A percentile compares a stretch with the other conserved stretches of the same genome.
Conservation (phyloP, 2,113 vertebrate species). For the Athene noctua region DNA sequence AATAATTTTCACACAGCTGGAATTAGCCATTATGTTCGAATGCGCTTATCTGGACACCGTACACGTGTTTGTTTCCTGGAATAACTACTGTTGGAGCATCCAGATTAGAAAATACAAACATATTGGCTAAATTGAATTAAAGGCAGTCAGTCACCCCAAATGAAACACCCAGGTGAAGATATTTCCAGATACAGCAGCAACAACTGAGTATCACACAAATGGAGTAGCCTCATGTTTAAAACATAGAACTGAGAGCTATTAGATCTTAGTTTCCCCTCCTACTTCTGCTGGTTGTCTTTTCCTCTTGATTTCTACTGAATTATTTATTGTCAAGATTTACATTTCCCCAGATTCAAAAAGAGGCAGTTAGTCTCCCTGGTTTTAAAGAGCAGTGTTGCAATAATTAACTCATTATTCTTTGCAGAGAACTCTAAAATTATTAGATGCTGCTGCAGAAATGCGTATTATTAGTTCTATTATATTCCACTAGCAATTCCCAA, state of each 20-base stretch:
- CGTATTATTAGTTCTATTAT: not conserved
- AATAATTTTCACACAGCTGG: not conserved
- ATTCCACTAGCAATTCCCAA: constrained; percentile 4
- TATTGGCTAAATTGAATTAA: constrained; percentile 30
- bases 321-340: constrained; percentile 30
- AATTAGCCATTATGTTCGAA: not conserved
- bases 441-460: not conserved
- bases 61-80: constrained; percentile 1
- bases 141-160: constrained; percentile 12
- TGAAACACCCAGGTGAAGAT: constrained; percentile 24
- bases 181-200: constrained; percentile 24
- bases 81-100: not conserved
- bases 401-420: constrained; percentile 53
- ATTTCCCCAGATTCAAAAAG: constrained; percentile 18
- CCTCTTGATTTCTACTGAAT: constrained; percentile 41
- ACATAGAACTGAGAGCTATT: not conserved
- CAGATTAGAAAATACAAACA: constrained; percentile 25
- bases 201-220: not conserved
- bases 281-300: constrained; percentile 12
- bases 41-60: not conserved
- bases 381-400: constrained; percentile 5
- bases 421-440: constrained; percentile 4
- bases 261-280: constrained; percentile 11
- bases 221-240: constrained; percentile 26
- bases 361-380: not conserved